A percentile compares a stretch with the other conserved stretches of the same genome.
phyloP scores from a whole-genome alignment of 2,888 invertebrate genomes.

The Aethes cnicana region DNA sequence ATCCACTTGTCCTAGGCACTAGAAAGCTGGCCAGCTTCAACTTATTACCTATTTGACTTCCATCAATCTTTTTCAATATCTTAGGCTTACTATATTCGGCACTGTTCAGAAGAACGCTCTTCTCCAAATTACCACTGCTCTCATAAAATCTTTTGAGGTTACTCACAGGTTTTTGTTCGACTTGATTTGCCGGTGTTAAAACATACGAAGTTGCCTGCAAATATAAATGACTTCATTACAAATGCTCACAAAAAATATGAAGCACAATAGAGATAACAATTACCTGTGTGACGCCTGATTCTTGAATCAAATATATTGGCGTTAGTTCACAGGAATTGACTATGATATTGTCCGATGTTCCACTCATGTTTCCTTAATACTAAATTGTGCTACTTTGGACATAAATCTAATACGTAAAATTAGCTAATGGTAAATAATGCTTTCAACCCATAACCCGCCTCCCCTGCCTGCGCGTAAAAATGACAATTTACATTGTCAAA shows the following conservation, averaged over 20 bases:
- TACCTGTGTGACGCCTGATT: slow-evolving; percentile 71
- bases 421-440: slow-evolving; percentile 31
- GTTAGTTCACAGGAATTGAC: slow-evolving; percentile 73
- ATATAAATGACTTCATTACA: slow-evolving; percentile 32
- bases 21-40: slow-evolving; percentile 71
- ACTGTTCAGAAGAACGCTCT: slow-evolving; percentile 49
- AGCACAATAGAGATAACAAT: slow-evolving; percentile 36
- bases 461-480: slow-evolving; percentile 30
- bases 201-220: slow-evolving; percentile 67
- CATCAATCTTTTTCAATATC: slow-evolving; percentile 56
- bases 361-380: slow-evolving; percentile 57
- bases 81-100: slow-evolving; percentile 50
- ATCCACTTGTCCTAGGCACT: slow-evolving; percentile 58
- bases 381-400: slow-evolving; percentile 39
- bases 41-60: slow-evolving; percentile 60
- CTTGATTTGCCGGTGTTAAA: slow-evolving; percentile 53
- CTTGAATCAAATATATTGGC: slow-evolving; percentile 72
- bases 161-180: slow-evolving; percentile 57
- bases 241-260: slow-evolving; percentile 28
- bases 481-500: slow-evolving; percentile 24
- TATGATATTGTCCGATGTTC: slow-evolving; percentile 61
- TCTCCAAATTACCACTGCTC: slow-evolving; percentile 74
- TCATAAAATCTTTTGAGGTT: slow-evolving; percentile 77
- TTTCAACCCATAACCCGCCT: slow-evolving; percentile 27
- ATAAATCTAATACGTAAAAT: slow-evolving; percentile 24